Evolutionary conservation across 2,113 vertebrate species (phyloP).

Genomic region (Syngnathus floridae): DNA sequence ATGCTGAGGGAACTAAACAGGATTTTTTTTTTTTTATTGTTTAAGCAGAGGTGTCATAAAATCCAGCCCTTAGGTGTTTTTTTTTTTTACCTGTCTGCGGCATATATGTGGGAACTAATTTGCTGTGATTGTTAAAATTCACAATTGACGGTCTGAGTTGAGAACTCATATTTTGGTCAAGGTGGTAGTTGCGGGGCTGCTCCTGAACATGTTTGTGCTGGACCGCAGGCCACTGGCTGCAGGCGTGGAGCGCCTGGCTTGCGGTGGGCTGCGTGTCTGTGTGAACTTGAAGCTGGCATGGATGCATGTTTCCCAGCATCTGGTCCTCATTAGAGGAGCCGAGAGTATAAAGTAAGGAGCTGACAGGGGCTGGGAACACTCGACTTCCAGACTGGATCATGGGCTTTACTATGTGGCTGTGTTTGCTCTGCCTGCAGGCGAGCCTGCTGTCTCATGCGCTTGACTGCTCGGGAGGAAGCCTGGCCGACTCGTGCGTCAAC

Average conservation of each 20-base stretch:
- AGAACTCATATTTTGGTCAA: slow-evolving; percentile 42
- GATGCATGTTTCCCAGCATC: slow-evolving; percentile 64
- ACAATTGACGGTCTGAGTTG: slow-evolving; percentile 43
- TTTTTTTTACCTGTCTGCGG: too few species aligned
- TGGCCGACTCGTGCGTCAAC: slow-evolving; percentile 44
- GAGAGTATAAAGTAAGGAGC: slow-evolving; percentile 70
- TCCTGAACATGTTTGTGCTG: slow-evolving; percentile 64
- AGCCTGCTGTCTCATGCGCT: slow-evolving; percentile 66
- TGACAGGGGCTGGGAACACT: slow-evolving; percentile 60
- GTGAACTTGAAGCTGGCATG: slow-evolving; percentile 67
- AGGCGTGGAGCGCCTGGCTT: slow-evolving; percentile 48
- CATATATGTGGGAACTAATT: too few species aligned
- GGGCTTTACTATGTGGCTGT: slow-evolving; percentile 64
- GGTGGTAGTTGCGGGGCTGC: slow-evolving; percentile 33
- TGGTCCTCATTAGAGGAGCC: slow-evolving; percentile 69
- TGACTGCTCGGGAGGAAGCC: slow-evolving; percentile 49
- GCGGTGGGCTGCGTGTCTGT: slow-evolving; percentile 68
- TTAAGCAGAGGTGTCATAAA: background rate
- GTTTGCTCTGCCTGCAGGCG: slow-evolving; percentile 64
- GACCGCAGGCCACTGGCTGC: slow-evolving; percentile 63
- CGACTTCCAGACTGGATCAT: slow-evolving; percentile 61
- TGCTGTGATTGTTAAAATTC: background rate
- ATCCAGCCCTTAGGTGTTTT: background rate
- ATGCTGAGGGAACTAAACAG: background rate
- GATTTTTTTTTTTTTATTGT: background rate